A percentile compares a stretch with the other conserved stretches of the same genome.
phyloP scores from a whole-genome alignment of 2,113 vertebrate genomes.

The Rana temporaria region DNA sequence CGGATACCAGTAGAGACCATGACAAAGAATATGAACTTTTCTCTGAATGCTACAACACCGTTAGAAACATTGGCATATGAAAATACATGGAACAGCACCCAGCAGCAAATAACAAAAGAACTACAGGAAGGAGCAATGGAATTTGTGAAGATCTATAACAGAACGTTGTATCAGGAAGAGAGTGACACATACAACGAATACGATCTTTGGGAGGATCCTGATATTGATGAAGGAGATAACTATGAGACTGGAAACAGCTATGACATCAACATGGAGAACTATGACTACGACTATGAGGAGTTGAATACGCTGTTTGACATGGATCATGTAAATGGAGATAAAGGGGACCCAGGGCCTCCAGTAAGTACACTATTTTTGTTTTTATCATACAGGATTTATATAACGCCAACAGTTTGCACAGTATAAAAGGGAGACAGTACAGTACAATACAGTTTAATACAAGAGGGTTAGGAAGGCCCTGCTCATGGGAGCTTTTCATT shows the following conservation, averaged over 20 bases:
- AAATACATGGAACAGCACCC: conserved; percentile 67
- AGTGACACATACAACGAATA: conserved; percentile 70
- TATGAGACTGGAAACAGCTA: conserved; percentile 72
- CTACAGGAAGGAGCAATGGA: conserved; percentile 64
- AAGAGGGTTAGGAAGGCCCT: no score
- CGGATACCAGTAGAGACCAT: conserved; percentile 63
- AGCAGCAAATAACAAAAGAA: conserved; percentile 62
- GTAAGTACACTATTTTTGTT: conserved; percentile 79
- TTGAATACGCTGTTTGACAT: conserved; percentile 82
- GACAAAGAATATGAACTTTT: conserved; percentile 64
- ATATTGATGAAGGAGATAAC: conserved; percentile 61
- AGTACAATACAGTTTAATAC: no score
- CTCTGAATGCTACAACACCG: conserved; percentile 60
- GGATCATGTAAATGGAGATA: conserved; percentile 82
- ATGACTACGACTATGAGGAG: conserved; percentile 88
- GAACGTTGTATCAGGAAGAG: conserved; percentile 73
- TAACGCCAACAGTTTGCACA: no score
- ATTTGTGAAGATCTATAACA: conserved; percentile 73
- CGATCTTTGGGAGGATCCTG: conserved; percentile 69
- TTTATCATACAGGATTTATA: neutral
- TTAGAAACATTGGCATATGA: conserved; percentile 62
- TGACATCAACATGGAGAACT: conserved; percentile 75
- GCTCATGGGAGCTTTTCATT: no score
- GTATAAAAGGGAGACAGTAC: no score
- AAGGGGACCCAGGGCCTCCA: conserved; percentile 89